Evolutionary conservation across 2,888 invertebrate species (phyloP).

Genomic region (Loripinus fragilis): DNA sequence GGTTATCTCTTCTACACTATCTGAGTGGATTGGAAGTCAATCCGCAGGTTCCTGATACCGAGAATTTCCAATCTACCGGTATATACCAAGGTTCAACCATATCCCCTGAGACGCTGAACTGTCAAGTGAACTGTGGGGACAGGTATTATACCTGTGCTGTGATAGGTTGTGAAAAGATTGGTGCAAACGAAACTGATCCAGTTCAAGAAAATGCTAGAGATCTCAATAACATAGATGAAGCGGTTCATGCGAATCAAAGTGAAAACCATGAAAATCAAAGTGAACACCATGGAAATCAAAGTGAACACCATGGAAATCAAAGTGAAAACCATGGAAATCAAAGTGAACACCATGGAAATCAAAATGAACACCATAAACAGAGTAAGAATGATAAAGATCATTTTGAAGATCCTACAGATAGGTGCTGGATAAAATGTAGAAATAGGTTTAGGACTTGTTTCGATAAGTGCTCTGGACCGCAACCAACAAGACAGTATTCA

Average conservation of each 20-base stretch:
- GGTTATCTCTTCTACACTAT: too few species aligned
- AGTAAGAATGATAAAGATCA: neutral
- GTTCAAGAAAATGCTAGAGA: neutral
- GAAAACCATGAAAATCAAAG: neutral
- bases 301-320: neutral
- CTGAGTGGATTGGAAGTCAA: too few species aligned
- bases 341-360: too few species aligned
- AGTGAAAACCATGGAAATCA: too few species aligned
- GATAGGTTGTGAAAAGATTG: constrained; percentile 9
- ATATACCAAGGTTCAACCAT: neutral
- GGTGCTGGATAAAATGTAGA: neutral
- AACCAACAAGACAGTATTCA: neutral
- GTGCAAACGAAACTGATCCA: neutral
- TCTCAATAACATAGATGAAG: neutral
- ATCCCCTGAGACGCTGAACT: neutral
- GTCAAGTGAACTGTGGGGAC: constrained; percentile 21
- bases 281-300: neutral
- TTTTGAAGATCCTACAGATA: neutral
- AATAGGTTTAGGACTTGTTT: neutral
- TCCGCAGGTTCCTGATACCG: too few species aligned
- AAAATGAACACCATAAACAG: too few species aligned
- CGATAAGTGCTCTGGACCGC: constrained; percentile 3
- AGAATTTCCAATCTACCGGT: too few species aligned
- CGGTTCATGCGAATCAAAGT: neutral
- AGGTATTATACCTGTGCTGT: constrained; percentile 23